These are phyloP conservation scores for Psittacula echo DNA, from an alignment of 2,797 vertebrate genomes.

Conservation along the genomic window DNA sequence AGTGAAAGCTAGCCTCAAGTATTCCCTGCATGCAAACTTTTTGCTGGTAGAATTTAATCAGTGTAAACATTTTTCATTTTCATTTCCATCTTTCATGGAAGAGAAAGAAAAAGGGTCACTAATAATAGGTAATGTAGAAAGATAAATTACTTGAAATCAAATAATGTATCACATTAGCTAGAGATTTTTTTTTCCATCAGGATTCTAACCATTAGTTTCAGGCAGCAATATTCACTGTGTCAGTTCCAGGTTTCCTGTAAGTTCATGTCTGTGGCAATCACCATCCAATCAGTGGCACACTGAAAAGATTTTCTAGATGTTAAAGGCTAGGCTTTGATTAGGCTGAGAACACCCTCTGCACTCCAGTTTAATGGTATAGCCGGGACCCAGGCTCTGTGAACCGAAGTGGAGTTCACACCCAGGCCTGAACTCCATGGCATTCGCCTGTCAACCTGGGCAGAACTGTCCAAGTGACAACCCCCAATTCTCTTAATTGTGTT, in stretches of 20 bases:
- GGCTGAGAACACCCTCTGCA: neutral
- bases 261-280: neutral
- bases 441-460: neutral
- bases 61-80: conserved; percentile 56
- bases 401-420: neutral
- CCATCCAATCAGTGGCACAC: neutral
- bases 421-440: neutral
- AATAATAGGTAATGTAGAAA: conserved; percentile 32
- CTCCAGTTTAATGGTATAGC: neutral
- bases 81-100: neutral
- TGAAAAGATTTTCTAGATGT: neutral
- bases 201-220: neutral
- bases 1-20: conserved; percentile 8
- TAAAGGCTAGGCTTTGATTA: neutral
- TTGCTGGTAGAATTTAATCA: conserved; percentile 47
- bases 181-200: neutral
- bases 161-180: neutral
- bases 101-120: conserved; percentile 21
- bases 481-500: neutral
- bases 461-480: neutral
- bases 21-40: conserved; percentile 13
- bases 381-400: neutral
- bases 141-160: conserved; percentile 41
- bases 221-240: neutral
- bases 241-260: neutral